Evolutionary conservation across 2,888 invertebrate species (phyloP), one percentile per base, ranked within the genome.

Genomic region (Corythucha ciliata): DNA sequence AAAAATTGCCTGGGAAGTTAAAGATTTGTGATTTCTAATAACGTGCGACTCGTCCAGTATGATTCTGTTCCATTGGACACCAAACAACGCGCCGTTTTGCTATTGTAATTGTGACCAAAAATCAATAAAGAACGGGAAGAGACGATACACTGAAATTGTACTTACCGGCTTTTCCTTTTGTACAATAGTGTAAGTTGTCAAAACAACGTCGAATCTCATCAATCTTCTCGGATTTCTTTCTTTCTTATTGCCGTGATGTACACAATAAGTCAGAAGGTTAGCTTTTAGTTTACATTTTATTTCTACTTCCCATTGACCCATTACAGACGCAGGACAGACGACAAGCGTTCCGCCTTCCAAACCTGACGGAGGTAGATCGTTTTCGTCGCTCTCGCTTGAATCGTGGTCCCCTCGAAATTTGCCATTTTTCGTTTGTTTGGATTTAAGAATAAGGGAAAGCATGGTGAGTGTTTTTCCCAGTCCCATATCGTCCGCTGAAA

Each of bases 31-130:
- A 71, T 96, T 96, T 60, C 93, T 80, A 7, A 96, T 84, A 33
- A 79, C 76, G 69, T 97, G 96, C 0, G 88, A 96, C 71, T 97
- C 96, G 70, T 97, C 96, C 20, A 97, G 72, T 54, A 96, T 82
- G 2, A 92, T 76, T 44, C 96, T 75, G 0, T 80, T 75, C 93
- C 94, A 97, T 8, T 74, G 74, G 3, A 96, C 74, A 36, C 77
- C 72, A 65, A 77, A 77, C 20, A 89, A 62, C 0, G 78, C 74
- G 1, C 80, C 78, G 27, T 46, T 10, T 32, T 2, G 39, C 34
- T 20, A 52, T 21, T 32, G 7, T 25, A 20, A 25, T 42, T 27
- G 12, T 34, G 25, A 16, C 25, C 10, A 22, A 36, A 24, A 29
- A 40, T 22, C 18, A 22, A 14, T 39, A 20, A 24, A 47, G 8